Conservation (phyloP, 2,888 invertebrate species). For the Isotomurus palustris region DNA sequence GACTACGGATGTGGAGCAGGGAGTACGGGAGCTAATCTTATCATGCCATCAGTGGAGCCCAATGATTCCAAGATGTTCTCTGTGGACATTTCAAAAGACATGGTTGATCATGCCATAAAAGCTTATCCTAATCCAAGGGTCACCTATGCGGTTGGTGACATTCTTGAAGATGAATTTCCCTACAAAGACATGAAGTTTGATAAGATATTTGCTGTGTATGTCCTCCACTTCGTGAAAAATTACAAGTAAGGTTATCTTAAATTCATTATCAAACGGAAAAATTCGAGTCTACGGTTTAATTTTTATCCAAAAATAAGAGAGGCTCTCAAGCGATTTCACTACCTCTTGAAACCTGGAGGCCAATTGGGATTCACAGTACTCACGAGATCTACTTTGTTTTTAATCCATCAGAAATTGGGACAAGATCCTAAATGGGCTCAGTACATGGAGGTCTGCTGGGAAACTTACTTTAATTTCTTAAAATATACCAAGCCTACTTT, state of each 20-base stretch:
- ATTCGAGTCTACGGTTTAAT: background rate
- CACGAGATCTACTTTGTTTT: constrained; percentile 12
- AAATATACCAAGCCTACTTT: background rate
- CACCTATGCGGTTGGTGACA: constrained; percentile 16
- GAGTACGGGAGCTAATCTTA: constrained; percentile 21
- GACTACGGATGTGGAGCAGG: constrained; percentile 43
- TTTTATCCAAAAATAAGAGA: constrained; percentile 8
- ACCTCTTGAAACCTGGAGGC: constrained; percentile 27
- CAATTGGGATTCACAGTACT: constrained; percentile 28
- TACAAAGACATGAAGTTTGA: constrained; percentile 29
- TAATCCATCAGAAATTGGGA: constrained; percentile 13
- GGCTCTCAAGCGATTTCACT: constrained; percentile 17
- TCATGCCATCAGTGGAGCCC: constrained; percentile 26
- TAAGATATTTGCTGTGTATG: constrained; percentile 36
- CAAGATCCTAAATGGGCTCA: constrained; percentile 17
- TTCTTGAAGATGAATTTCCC: constrained; percentile 28
- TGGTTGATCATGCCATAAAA: constrained; percentile 32
- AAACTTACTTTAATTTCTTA: no score
- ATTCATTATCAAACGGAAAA: background rate
- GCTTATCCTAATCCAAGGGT: constrained; percentile 27
- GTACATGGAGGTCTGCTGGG: constrained; percentile 29
- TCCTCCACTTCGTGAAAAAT: constrained; percentile 34
- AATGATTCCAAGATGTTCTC: constrained; percentile 26
- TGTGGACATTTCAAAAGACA: constrained; percentile 34
- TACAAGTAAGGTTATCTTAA: constrained; percentile 17